Evolutionary conservation across 2,113 vertebrate species (phyloP).

Genomic region (Clarias macrocephalus): DNA sequence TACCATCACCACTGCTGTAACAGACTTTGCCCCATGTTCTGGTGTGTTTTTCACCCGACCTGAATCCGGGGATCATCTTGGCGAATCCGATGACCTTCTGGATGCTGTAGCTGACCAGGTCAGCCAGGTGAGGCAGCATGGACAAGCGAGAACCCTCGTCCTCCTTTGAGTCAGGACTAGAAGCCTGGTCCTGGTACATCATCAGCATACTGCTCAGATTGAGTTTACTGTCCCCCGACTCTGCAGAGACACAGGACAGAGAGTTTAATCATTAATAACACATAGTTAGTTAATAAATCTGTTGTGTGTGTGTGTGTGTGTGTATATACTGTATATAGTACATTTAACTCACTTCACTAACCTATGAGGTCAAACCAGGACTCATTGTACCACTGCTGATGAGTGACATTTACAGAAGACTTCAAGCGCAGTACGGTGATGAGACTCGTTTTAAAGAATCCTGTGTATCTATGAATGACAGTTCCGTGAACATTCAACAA

Average conservation of each 20-base stretch:
- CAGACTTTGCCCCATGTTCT: neutral
- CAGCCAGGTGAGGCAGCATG: constrained; percentile 94
- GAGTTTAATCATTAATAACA: too few relatives aligned
- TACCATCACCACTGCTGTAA: neutral
- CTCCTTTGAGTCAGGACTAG: constrained; percentile 74
- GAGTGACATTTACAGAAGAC: too few relatives aligned
- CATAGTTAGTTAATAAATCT: too few relatives aligned
- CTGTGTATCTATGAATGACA: too few relatives aligned
- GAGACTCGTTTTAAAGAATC: too few relatives aligned
- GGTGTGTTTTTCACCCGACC: constrained; percentile 66
- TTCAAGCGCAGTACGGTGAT: too few relatives aligned
- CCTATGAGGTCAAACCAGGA: too few relatives aligned
- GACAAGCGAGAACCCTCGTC: constrained; percentile 76
- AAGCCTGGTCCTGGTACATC: constrained; percentile 75
- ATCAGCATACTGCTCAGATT: constrained; percentile 80
- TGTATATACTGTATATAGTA: too few relatives aligned
- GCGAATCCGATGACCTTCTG: constrained; percentile 97
- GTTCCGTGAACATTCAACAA: too few relatives aligned
- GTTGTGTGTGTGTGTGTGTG: too few relatives aligned
- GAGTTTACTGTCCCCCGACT: constrained; percentile 74
- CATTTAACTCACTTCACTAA: too few relatives aligned
- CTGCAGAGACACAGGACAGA: constrained; percentile 58
- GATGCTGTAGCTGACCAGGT: constrained; percentile 97
- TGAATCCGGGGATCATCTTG: constrained; percentile 98
- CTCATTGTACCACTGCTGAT: too few relatives aligned